Base-by-base conservation (phyloP, 53 echinoderm and acorn worm species). In the Holothuria scabra region DNA sequence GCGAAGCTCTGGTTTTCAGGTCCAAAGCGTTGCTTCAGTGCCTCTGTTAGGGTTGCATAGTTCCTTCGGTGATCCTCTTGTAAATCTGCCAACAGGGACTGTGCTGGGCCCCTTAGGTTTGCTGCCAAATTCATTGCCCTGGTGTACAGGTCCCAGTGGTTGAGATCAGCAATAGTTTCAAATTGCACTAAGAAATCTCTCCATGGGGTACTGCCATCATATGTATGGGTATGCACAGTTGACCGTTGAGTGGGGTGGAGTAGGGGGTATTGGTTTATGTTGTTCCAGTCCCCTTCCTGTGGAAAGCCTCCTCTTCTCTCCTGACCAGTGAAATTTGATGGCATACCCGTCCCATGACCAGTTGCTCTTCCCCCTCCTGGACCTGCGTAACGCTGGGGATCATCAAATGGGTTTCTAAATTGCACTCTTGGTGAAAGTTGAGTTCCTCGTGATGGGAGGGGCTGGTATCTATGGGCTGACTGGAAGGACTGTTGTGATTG, bases 61-160 rank as follows among this genome's bases (percentile, higher is more conserved):
- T 32, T 67, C 32, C 67, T 67, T 12, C 67, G 29, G 11, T 67
- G 30, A 6, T 67, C 67, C 30, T 67, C 67, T 28, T 32, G 67
- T 7, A 67, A 29, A 67, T 67, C 67, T 67, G 67, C 33, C 67
- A 67, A 12, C 30, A 67, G 67, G 28, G 10, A 35, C 35, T 35
- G 35, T 35, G 35, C 35, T 35, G 35, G 35, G 35, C 35, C 35
- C 6, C 35, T 35, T 0, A 67, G 67, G 32, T 67, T 67, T 67
- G 34, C 67, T 67, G 67, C 67, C 67, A 67, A 16, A 29, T 67
- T 67, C 33, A 66, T 26, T 28, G 66, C 66, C 13, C 24, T 66
- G 18, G 34, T 11, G 29, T 68, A n/a, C n/a, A n/a, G 4, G 34
- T 68, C 28, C 68, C 68, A 29, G 12, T 41, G 25, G 28, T 67